Percentiles rank a stretch among this genome's conserved stretches.
phyloP scores from a whole-genome alignment of 2,888 invertebrate genomes.

The Sesia apiformis region DNA sequence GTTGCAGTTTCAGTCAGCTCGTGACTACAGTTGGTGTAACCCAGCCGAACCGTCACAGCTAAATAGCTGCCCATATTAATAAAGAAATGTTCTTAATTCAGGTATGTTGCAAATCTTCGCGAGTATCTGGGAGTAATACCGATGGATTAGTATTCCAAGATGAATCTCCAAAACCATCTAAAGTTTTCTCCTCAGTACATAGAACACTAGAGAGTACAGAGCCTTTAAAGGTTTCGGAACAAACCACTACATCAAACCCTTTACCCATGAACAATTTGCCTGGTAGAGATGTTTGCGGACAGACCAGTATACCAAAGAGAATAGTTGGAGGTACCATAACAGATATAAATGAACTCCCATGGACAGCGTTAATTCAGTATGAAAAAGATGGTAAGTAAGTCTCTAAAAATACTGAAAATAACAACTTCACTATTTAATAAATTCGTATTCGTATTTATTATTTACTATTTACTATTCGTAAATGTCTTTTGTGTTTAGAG shows the following conservation, averaged over 20 bases:
- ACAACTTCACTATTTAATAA: too few species aligned
- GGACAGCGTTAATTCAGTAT: constrained; percentile 61
- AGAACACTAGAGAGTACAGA: too few species aligned
- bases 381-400: not conserved
- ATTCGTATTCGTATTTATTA: too few species aligned
- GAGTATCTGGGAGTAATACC: not conserved
- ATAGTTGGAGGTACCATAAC: constrained; percentile 70
- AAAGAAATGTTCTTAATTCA: not conserved
- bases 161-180: not conserved
- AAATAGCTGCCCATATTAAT: too few species aligned
- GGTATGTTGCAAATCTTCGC: not conserved
- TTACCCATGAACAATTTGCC: constrained; percentile 26
- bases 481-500: too few species aligned
- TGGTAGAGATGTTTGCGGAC: constrained; percentile 30
- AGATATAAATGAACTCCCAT: constrained; percentile 70
- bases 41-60: too few species aligned
- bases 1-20: too few species aligned
- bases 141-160: not conserved
- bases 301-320: constrained; percentile 30
- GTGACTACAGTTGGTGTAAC: too few species aligned
- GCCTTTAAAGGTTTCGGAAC: not conserved
- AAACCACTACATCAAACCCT: not conserved
- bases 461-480: too few species aligned
- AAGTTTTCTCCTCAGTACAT: too few species aligned
- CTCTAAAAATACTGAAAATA: too few species aligned